phyloP scores from a whole-genome alignment of 1,140 invertebrate genomes.

The Amyelois transitella region DNA sequence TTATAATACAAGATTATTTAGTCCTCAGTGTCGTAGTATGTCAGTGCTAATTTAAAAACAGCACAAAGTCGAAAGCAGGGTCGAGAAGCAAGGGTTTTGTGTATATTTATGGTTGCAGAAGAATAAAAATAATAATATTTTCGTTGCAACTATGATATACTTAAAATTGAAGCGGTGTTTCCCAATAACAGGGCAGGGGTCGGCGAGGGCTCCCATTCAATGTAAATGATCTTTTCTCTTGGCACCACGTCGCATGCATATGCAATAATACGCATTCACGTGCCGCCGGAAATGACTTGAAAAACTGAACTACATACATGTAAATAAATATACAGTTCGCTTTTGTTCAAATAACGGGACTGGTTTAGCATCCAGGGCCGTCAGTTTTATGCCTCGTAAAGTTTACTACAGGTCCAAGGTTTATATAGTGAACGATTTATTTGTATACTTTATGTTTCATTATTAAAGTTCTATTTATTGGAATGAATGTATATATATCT shows the following conservation, averaged over 20 bases:
- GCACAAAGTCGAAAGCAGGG: too few species aligned
- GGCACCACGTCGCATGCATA: constrained; percentile 18
- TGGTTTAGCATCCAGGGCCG: constrained; percentile 40
- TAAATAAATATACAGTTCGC: constrained; percentile 9
- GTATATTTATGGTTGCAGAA: too few species aligned
- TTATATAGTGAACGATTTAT: constrained; percentile 27
- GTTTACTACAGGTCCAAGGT: constrained; percentile 18
- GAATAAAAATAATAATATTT: too few species aligned
- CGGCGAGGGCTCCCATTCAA: constrained; percentile 29
- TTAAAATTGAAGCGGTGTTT: constrained; percentile 10
- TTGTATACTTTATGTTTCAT: neutral
- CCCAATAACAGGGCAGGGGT: constrained; percentile 10
- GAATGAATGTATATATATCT: neutral
- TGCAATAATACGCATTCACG: constrained; percentile 29
- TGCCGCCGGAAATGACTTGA: constrained; percentile 36
- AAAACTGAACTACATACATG: constrained; percentile 27
- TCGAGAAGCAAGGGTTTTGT: too few species aligned
- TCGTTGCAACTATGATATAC: neutral
- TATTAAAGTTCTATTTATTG: neutral
- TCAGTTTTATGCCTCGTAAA: constrained; percentile 4
- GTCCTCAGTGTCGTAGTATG: too few species aligned
- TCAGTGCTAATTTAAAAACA: too few species aligned
- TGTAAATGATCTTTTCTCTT: constrained; percentile 38
- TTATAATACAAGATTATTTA: too few species aligned
- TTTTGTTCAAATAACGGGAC: constrained; percentile 30